Evolutionary conservation across 2,113 vertebrate genomes (phyloP).

Genomic region (Cavia porcellus): DNA sequence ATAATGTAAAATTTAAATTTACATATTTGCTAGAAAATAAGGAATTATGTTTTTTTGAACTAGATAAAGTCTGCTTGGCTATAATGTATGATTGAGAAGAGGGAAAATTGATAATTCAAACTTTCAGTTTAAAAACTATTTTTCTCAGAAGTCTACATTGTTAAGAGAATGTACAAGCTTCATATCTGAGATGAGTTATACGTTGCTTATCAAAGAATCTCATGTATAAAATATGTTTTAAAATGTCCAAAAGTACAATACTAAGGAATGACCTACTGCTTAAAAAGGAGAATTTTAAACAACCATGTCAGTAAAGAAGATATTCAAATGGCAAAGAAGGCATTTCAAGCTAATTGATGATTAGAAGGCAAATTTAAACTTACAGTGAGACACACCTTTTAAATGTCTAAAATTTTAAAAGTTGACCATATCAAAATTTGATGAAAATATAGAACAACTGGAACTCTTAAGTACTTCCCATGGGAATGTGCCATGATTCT

Average conservation of each 20-base stretch:
- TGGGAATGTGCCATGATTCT: neutral
- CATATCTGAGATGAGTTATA: neutral
- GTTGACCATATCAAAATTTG: neutral
- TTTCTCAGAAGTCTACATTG: neutral
- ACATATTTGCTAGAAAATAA: neutral
- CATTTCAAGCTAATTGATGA: neutral
- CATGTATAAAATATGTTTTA: neutral
- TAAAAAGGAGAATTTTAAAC: neutral
- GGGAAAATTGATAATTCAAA: neutral
- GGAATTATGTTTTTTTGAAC: neutral
- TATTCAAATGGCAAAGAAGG: neutral
- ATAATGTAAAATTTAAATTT: neutral
- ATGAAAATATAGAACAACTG: neutral
- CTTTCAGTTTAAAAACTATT: neutral
- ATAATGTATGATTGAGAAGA: neutral
- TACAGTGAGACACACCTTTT: neutral
- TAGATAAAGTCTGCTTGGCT: neutral
- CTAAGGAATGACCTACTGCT: neutral
- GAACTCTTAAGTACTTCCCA: neutral
- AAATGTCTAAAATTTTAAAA: conserved; percentile 6
- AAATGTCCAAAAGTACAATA: neutral
- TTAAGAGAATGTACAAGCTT: neutral
- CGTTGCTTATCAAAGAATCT: neutral
- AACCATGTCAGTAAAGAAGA: neutral
- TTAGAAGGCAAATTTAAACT: neutral